Conservation (phyloP, 1,140 invertebrate species). For the Lucilia sericata region DNA sequence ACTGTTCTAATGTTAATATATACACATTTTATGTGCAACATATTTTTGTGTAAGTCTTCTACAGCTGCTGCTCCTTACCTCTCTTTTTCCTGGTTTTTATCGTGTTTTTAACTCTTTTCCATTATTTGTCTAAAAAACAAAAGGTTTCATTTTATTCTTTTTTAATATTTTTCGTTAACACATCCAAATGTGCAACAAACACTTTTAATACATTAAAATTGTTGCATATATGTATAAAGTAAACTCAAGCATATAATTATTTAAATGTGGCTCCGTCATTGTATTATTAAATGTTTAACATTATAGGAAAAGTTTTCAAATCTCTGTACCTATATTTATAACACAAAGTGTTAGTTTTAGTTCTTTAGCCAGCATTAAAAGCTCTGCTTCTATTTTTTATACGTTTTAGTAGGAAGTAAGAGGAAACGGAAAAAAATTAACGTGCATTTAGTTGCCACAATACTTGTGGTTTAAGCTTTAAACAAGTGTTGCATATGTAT, state of each 20-base stretch:
- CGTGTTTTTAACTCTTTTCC: background rate
- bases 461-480: slow-evolving; percentile 14
- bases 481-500: background rate
- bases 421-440: slow-evolving; percentile 40
- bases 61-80: background rate
- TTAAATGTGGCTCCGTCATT: background rate
- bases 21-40: background rate
- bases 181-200: slow-evolving; percentile 20
- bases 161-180: background rate
- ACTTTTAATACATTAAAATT: slow-evolving; percentile 21
- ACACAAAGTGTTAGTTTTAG: background rate
- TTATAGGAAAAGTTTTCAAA: too few relatives aligned
- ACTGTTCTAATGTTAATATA: background rate
- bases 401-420: background rate
- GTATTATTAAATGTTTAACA: too few relatives aligned
- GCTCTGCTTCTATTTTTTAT: too few relatives aligned
- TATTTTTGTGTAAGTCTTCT: background rate
- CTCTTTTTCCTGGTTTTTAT: background rate
- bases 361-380: background rate
- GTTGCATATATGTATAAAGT: background rate
- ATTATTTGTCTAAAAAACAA: background rate
- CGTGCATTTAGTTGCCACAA: slow-evolving; percentile 29
- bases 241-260: background rate
- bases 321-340: background rate
- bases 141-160: background rate